Conservation (phyloP, 1,140 invertebrate species). For the Trachymyrmex cornetzi region DNA sequence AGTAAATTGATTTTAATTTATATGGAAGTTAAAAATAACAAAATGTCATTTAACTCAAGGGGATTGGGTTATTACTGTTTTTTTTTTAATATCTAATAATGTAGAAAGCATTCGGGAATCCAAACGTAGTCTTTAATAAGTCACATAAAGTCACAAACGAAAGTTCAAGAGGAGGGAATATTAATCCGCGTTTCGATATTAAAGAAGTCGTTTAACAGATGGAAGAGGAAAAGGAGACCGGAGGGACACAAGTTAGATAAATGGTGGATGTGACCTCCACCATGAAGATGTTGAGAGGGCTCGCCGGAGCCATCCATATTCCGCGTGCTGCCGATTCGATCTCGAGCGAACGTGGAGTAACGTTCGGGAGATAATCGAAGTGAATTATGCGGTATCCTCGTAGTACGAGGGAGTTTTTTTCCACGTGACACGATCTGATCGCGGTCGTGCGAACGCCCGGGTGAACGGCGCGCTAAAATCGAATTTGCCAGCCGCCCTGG, state of each 20-base stretch:
- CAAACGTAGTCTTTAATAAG: not conserved
- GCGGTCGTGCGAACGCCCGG: slow-evolving; percentile 2
- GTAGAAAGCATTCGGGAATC: too few relatives aligned
- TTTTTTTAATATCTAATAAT: too few relatives aligned
- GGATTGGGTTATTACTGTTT: too few relatives aligned
- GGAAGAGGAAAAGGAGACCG: not conserved
- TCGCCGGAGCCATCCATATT: slow-evolving; percentile 85
- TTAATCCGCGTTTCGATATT: slow-evolving; percentile 8
- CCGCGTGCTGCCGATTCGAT: slow-evolving; percentile 85
- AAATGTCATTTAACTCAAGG: too few relatives aligned
- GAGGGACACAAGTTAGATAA: slow-evolving; percentile 61
- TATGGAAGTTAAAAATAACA: too few relatives aligned
- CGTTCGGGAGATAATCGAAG: slow-evolving; percentile 66
- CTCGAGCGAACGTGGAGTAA: slow-evolving; percentile 74
- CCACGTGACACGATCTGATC: slow-evolving; percentile 15
- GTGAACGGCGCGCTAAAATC: not conserved
- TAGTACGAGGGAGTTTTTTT: slow-evolving; percentile 5
- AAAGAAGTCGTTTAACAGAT: not conserved
- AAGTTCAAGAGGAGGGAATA: not conserved
- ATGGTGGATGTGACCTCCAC: slow-evolving; percentile 67
- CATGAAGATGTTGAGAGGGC: slow-evolving; percentile 83
- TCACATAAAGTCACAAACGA: slow-evolving; percentile 3
- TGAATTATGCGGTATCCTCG: slow-evolving; percentile 66
- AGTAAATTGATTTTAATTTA: too few relatives aligned
- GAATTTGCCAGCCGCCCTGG: not conserved